A percentile compares a stretch with the other conserved stretches of the same genome.
Conservation (phyloP, 2,888 invertebrate genomes). For the Baccha elongata region DNA sequence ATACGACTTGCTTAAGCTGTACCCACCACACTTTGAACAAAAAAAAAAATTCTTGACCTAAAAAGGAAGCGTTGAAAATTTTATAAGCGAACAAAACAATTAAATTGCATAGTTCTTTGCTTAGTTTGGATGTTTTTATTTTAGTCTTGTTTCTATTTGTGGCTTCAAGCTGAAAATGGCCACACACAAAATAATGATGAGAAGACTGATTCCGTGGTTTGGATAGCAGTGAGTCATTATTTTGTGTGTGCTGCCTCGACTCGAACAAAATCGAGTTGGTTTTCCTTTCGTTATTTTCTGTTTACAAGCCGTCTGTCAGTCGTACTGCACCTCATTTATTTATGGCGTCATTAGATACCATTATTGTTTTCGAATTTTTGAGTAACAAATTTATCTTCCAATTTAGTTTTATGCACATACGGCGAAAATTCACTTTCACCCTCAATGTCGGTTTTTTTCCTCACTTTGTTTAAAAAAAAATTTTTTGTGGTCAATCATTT, state of each 20-base stretch:
- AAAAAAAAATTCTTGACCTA: constrained; percentile 55
- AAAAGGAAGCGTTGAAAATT: constrained; percentile 49
- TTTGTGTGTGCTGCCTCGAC: background rate
- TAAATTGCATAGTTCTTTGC: constrained; percentile 42
- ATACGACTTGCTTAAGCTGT: background rate
- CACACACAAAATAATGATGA: constrained; percentile 18
- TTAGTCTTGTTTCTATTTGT: constrained; percentile 43
- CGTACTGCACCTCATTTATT: constrained; percentile 17
- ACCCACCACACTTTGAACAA: constrained; percentile 5
- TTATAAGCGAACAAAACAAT: constrained; percentile 21
- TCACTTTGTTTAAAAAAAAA: background rate
- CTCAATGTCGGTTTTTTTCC: constrained; percentile 18
- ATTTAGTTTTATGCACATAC: constrained; percentile 43
- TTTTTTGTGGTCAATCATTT: constrained; percentile 32
- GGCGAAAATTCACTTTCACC: constrained; percentile 62
- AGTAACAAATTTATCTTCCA: constrained; percentile 62
- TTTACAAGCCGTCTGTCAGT: background rate
- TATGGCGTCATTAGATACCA: constrained; percentile 48
- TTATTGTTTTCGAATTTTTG: constrained; percentile 45
- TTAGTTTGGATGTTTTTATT: constrained; percentile 3
- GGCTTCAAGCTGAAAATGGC: constrained; percentile 44
- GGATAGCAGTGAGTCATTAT: constrained; percentile 47
- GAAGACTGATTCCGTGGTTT: constrained; percentile 20
- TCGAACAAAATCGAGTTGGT: background rate
- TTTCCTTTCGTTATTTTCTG: constrained; percentile 31